phyloP scores from a whole-genome alignment of 2,888 invertebrate genomes.

The Drosophila tanythrix region DNA sequence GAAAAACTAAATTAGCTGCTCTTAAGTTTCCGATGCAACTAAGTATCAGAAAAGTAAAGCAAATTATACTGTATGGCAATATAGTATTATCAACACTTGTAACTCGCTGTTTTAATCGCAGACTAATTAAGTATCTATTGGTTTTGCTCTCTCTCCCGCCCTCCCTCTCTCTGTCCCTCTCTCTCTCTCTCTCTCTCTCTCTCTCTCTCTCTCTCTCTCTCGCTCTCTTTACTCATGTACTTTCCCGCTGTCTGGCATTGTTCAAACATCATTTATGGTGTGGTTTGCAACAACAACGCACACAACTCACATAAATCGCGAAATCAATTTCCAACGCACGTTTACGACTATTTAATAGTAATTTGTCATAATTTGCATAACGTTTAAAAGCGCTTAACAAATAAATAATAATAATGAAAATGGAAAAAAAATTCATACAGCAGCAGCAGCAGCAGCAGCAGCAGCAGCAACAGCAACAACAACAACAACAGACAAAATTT shows the following conservation, averaged over 20 bases:
- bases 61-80: neutral
- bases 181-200: neutral
- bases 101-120: conserved; percentile 1
- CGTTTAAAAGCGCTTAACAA: conserved; percentile 78
- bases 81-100: conserved; percentile 3
- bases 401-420: conserved; percentile 53
- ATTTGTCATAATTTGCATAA: conserved; percentile 83
- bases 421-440: neutral
- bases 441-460: conserved; percentile 9
- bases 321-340: conserved; percentile 75
- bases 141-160: neutral
- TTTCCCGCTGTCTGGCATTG: neutral
- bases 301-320: conserved; percentile 15
- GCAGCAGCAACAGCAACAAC: neutral
- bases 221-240: neutral
- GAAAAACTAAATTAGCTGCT: neutral
- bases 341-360: conserved; percentile 82
- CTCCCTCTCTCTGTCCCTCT: neutral
- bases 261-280: conserved; percentile 6
- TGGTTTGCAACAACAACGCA: conserved; percentile 7
- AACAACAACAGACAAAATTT: conserved; percentile 15
- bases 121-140: neutral
- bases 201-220: neutral
- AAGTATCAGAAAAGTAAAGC: neutral
- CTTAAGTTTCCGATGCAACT: neutral